Evolutionary conservation across 2,797 vertebrate species (phyloP), one percentile per base, ranked within the genome.

Genomic region (Sebastes taczanowskii): DNA sequence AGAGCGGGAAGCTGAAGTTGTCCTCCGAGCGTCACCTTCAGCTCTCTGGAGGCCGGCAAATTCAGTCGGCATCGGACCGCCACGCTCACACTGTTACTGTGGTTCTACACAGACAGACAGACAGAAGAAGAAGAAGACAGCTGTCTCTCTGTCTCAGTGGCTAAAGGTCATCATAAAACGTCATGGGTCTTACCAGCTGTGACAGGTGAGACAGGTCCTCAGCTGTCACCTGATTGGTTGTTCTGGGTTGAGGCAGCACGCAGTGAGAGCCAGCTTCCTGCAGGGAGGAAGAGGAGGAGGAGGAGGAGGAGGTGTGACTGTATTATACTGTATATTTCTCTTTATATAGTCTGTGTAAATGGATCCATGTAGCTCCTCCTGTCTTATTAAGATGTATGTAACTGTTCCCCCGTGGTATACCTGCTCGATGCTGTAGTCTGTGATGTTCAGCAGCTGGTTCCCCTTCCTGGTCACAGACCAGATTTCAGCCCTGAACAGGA

Each of bases 381-480:
- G 25, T 58, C 6, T 42, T 16, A 42, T 42, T 42, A 42, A 16
- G 35, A 38, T 38, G 35, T 8, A 65, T 0, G 2, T 16, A 52
- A 7, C 4, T 46, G 42, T 1, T 20, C 6, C 1, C 10, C 4
- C 14, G 11, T 11, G 0, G 18, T 0, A 18, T 22, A 97, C 97
- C 96, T 95, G 95, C 68, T 96, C 87, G 0, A 92, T 89, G 72
- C 86, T 71, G 90, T 95, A 94, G 29, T 95, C 91, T 1, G 90
- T 89, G 35, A 98, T 90, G 69, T 95, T 88, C 79, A 99, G 75
- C 62, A 99, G 95, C 56, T 90, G 96, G 91, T 97, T 98, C 5
- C 95, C 96, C 0, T 80, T 87, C 30, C 81, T 81, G 9, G 97
- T 99, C 83, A 96, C 93, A 0, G 97, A 91, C 2, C 97, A 98